Evolutionary conservation across 2,113 vertebrate species (phyloP), one percentile per base, ranked within the genome.

Genomic region (Ailurus styani): DNA sequence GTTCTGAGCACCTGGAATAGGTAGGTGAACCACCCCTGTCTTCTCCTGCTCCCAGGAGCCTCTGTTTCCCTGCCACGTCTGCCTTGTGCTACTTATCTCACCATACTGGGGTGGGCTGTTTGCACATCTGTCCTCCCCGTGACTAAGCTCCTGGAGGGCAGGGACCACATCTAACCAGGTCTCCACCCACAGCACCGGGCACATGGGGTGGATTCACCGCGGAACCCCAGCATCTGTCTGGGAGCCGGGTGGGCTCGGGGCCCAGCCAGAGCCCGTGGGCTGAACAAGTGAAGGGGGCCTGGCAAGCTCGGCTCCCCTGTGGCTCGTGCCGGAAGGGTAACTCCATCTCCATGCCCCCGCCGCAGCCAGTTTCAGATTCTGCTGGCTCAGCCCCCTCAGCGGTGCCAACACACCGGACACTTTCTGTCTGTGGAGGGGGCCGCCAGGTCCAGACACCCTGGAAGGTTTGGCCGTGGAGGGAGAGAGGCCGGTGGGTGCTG

Each of bases 271-370:
- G 42, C 60, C 57, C 4, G 1, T 4, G 6, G 42, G 20, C 34
- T 66, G 21, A 60, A 29, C 45, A 54, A 42, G n/a, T 52, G 52
- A 60, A 83, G 23, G 34, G 34, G 57, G 45, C 70, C 31, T 20
- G 0, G 45, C 54, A 14, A 42, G 31, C 14, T 54, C 13, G 5
- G 62, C 11, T 47, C 3, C 54, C 10, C 0, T 0, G 0, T 0
- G 20, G 72, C 23, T 68, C 60, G 27, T 11, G 1, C 60, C 23
- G 37, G 77, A 60, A 79, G 45, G 9, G 20, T 66, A 42, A n/a
- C 14, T 37, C 40, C 3, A 2, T 50, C 47, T 40, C 68, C 50
- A 9, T 11, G 14, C 15, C 29, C 4, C 78, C 21, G 21, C 29
- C 7, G 21, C n/a, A 47, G 15, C 50, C 54, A 2, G 0, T 25